A percentile compares a stretch with the other conserved stretches of the same genome.
Evolutionary conservation across 1,140 invertebrate species (phyloP).

Genomic region (Drosophila lowei): DNA sequence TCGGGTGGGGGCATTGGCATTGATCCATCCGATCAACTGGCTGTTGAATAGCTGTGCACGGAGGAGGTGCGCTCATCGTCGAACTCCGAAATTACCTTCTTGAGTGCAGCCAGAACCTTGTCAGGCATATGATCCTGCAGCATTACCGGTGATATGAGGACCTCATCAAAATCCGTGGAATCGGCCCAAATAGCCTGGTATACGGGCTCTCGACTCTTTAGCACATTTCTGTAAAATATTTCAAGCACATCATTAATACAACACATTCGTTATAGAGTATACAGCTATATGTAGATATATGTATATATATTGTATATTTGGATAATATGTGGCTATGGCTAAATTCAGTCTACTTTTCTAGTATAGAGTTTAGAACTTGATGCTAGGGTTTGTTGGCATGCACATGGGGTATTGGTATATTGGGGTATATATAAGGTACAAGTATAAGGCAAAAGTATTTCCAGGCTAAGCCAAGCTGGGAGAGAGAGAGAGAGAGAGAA

Average conservation of each 20-base stretch:
- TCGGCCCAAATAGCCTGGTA: constrained; percentile 96
- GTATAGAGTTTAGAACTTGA: no score
- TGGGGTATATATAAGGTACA: no score
- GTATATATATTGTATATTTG: constrained; percentile 2
- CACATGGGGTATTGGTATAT: no score
- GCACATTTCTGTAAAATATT: constrained; percentile 85
- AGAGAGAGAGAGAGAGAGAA: constrained; percentile 17
- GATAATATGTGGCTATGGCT: not conserved
- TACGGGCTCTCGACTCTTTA: constrained; percentile 90
- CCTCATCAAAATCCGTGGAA: constrained; percentile 94
- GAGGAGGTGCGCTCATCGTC: constrained; percentile 70
- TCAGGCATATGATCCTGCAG: constrained; percentile 97
- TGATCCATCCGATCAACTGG: constrained; percentile 54
- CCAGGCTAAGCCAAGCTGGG: not conserved
- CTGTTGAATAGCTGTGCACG: constrained; percentile 73
- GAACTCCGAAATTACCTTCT: constrained; percentile 88
- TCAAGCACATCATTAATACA: constrained; percentile 4
- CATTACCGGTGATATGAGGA: constrained; percentile 95
- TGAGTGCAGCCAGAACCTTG: constrained; percentile 92
- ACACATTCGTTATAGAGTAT: not conserved
- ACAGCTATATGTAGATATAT: no score
- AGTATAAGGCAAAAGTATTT: no score
- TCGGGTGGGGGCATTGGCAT: no score
- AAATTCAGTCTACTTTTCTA: not conserved
- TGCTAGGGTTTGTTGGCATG: no score